phyloP scores from a whole-genome alignment of 1,140 invertebrate species.

The Venustaconcha ellipsiformis region DNA sequence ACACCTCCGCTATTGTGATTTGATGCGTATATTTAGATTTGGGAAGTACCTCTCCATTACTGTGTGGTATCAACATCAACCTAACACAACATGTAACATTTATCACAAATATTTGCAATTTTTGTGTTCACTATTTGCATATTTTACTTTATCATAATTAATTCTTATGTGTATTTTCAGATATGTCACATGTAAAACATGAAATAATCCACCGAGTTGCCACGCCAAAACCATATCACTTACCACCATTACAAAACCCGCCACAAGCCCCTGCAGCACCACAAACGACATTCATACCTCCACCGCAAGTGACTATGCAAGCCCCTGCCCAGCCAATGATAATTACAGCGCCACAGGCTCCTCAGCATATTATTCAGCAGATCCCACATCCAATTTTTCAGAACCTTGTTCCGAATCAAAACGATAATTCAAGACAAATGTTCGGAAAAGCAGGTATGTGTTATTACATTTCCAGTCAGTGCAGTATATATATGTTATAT shows the following conservation, averaged over 20 bases:
- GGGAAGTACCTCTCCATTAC: too few relatives aligned
- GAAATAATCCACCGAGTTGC: constrained; percentile 52
- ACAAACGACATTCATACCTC: not conserved
- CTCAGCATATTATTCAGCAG: constrained; percentile 35
- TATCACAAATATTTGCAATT: not conserved
- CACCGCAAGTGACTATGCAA: constrained; percentile 19
- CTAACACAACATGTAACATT: not conserved
- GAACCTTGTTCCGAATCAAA: constrained; percentile 31
- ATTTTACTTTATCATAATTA: too few relatives aligned
- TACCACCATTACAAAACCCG: constrained; percentile 25
- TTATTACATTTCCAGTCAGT: not conserved
- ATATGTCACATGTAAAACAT: constrained; percentile 57
- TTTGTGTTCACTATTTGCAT: too few relatives aligned
- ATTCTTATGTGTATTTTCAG: constrained; percentile 27
- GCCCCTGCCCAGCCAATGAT: constrained; percentile 15
- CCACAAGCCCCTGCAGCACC: constrained; percentile 10
- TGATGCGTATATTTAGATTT: too few relatives aligned
- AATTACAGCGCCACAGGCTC: constrained; percentile 10
- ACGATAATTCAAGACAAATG: constrained; percentile 31
- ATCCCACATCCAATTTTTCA: constrained; percentile 40
- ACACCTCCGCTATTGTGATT: too few relatives aligned
- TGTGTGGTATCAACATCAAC: too few relatives aligned
- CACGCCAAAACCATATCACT: constrained; percentile 37
- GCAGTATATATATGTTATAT: too few relatives aligned
- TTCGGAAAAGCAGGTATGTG: constrained; percentile 59